phyloP scores from a whole-genome alignment of 2,888 invertebrate species.

The Gisinianus flammeolus region DNA sequence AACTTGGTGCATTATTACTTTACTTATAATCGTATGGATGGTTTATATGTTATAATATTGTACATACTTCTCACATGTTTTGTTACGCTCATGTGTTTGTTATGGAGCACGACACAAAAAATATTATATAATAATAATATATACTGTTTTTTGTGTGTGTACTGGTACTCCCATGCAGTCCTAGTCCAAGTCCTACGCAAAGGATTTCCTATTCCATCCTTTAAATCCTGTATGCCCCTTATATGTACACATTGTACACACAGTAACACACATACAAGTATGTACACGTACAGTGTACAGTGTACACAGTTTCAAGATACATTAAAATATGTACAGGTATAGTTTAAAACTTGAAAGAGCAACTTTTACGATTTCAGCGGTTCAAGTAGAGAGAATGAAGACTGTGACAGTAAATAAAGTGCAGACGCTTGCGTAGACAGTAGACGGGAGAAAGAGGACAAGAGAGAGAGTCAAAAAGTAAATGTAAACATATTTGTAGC shows the following conservation, averaged over 20 bases:
- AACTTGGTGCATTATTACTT: not conserved
- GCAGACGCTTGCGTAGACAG: not conserved
- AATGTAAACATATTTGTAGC: not conserved
- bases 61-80: not conserved
- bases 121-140: no score
- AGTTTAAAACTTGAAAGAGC: slow-evolving; percentile 18
- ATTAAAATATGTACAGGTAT: not conserved
- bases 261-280: no score
- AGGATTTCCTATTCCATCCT: not conserved
- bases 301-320: slow-evolving; percentile 4
- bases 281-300: not conserved
- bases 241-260: no score
- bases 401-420: not conserved
- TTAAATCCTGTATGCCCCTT: no score
- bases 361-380: slow-evolving; percentile 16
- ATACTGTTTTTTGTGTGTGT: not conserved
- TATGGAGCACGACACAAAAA: not conserved
- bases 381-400: not conserved
- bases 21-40: not conserved
- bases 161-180: not conserved
- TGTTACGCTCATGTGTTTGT: not conserved
- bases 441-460: not conserved
- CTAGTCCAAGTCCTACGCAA: not conserved
- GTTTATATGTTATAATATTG: not conserved
- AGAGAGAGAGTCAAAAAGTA: not conserved